Evolutionary conservation across 1,140 invertebrate species (phyloP).

Genomic region (Acromyrmex echinatior): DNA sequence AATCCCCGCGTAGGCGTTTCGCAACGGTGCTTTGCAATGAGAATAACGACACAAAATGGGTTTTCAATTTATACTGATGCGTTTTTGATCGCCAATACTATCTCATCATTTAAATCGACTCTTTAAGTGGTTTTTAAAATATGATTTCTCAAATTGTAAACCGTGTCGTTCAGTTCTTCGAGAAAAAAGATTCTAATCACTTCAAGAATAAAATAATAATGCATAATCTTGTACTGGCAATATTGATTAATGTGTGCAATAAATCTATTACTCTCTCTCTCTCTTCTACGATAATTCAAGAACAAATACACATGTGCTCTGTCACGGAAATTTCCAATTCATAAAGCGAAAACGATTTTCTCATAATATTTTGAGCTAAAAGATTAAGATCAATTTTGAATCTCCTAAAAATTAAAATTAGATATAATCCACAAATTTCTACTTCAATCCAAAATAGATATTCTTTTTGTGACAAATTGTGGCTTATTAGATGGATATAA

Average conservation of each 20-base stretch:
- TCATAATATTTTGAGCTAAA: no score
- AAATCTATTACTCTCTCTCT: no score
- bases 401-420: no score
- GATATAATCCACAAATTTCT: no score
- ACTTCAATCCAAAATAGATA: no score
- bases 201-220: neutral
- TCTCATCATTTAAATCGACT: neutral
- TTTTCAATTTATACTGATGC: constrained; percentile 23
- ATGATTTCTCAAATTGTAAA: neutral
- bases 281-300: no score
- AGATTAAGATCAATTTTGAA: no score
- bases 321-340: no score
- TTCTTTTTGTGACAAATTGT: no score
- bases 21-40: constrained; percentile 6
- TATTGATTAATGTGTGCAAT: neutral
- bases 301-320: no score
- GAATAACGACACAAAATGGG: neutral
- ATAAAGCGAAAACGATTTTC: no score
- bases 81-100: neutral
- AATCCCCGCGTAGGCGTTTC: constrained; percentile 60
- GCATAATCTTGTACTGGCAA: neutral
- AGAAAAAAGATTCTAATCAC: neutral
- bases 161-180: neutral
- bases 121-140: neutral
- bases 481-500: no score